Percentiles rank a stretch among this genome's conserved stretches.
Evolutionary conservation across 2,888 invertebrate species (phyloP).

Genomic region (Clepsis dumicolana): DNA sequence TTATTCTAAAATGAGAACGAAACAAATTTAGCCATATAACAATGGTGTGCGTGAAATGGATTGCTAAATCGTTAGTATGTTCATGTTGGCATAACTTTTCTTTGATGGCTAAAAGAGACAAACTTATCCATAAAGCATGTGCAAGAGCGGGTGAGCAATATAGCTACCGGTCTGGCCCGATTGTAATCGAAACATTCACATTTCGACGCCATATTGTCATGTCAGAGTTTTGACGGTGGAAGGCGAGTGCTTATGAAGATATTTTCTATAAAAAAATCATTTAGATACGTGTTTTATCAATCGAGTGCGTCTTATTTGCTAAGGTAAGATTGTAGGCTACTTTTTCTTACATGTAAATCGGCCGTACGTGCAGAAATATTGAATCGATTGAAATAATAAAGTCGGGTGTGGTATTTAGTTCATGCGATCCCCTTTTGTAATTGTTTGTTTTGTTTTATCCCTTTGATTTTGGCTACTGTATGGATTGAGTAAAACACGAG

Average conservation of each 20-base stretch:
- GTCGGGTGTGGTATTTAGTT: conserved; percentile 82
- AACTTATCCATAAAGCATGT: conserved; percentile 30
- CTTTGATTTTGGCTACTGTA: conserved; percentile 53
- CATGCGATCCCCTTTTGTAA: conserved; percentile 61
- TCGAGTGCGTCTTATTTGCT: conserved; percentile 59
- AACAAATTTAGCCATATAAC: too few relatives aligned
- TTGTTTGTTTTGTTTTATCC: conserved; percentile 79
- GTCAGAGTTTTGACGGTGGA: conserved; percentile 75
- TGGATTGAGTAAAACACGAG: conserved; percentile 57
- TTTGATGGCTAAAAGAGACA: conserved; percentile 51
- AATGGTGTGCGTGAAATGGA: conserved; percentile 48
- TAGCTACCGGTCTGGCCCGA: conserved; percentile 54
- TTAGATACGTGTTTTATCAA: conserved; percentile 46
- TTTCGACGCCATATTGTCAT: conserved; percentile 79
- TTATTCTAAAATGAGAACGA: too few relatives aligned
- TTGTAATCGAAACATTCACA: conserved; percentile 57
- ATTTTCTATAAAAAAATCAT: conserved; percentile 58
- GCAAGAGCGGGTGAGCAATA: conserved; percentile 50
- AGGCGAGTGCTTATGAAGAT: conserved; percentile 60
- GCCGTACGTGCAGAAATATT: not conserved
- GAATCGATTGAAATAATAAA: conserved; percentile 50
- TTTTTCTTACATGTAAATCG: not conserved
- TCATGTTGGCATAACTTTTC: conserved; percentile 51
- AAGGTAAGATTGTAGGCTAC: conserved; percentile 58
- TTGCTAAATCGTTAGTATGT: conserved; percentile 42